Conservation (phyloP, 2,797 vertebrate genomes). For the Coregonus sp. region DNA sequence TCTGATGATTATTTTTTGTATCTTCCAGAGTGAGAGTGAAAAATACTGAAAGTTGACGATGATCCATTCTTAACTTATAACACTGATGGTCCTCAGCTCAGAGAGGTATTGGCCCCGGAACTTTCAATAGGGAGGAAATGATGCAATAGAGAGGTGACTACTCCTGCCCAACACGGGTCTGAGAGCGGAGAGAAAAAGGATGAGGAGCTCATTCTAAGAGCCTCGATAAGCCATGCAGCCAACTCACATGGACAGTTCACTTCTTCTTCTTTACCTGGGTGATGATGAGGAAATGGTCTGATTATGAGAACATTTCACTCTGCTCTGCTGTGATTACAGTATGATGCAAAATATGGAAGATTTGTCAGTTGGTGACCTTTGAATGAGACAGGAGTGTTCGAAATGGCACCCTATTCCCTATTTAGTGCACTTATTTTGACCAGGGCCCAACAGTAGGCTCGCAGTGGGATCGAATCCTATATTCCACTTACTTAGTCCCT, state of each 20-base stretch:
- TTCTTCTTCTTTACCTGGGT: neutral
- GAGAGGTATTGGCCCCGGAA: conserved; percentile 53
- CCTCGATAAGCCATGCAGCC: neutral
- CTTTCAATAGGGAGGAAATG: conserved; percentile 49
- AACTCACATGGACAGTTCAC: conserved; percentile 1
- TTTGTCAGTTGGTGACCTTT: neutral
- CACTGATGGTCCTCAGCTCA: conserved; percentile 63
- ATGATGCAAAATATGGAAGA: too few relatives aligned
- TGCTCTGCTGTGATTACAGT: too few relatives aligned
- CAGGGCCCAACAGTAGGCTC: too few relatives aligned
- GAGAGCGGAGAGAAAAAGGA: conserved; percentile 68
- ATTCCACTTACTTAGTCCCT: neutral
- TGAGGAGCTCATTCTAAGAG: conserved; percentile 44
- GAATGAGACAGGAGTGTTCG: neutral
- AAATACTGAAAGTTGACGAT: neutral
- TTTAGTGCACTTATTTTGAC: too few relatives aligned
- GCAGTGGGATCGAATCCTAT: neutral
- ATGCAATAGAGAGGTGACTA: conserved; percentile 40
- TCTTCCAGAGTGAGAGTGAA: neutral
- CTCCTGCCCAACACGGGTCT: conserved; percentile 62
- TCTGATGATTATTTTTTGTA: neutral
- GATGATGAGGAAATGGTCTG: neutral
- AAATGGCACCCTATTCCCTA: too few relatives aligned
- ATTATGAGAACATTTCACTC: conserved; percentile 7
- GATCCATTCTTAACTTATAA: conserved; percentile 46